Conservation (phyloP, 2,113 vertebrate genomes). For the Rattus rattus region DNA sequence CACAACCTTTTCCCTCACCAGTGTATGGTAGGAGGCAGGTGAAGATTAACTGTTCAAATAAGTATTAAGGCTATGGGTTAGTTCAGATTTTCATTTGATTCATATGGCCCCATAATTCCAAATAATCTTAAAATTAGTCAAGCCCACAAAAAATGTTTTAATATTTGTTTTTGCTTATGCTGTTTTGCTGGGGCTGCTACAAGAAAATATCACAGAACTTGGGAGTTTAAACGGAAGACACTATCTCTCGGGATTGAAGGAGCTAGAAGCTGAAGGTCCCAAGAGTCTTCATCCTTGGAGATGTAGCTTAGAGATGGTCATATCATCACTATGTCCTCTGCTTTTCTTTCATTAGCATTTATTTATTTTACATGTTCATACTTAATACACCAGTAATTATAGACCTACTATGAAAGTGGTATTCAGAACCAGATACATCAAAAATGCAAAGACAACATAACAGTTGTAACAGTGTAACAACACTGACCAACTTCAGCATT, state of each 20-base stretch:
- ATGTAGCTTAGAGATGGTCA: too few relatives aligned
- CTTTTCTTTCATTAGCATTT: not conserved
- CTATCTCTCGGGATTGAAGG: not conserved
- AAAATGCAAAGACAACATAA: not conserved
- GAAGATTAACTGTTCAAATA: not conserved
- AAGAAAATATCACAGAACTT: not conserved
- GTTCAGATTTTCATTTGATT: constrained; percentile 24
- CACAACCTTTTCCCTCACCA: not conserved
- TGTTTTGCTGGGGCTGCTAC: not conserved
- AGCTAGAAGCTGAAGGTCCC: not conserved
- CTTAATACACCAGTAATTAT: not conserved
- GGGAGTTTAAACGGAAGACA: not conserved
- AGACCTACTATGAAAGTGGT: too few relatives aligned
- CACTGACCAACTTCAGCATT: not conserved
- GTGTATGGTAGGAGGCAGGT: not conserved
- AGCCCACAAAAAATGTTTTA: not conserved
- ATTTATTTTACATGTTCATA: not conserved
- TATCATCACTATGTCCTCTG: not conserved
- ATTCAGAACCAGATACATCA: not conserved
- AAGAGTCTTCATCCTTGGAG: not conserved
- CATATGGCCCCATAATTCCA: not conserved
- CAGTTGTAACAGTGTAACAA: not conserved
- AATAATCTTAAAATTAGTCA: constrained; percentile 33
- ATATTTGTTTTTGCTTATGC: not conserved
- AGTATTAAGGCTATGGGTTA: not conserved